Conservation (phyloP, 2,888 invertebrate species). For the Cheilosia soror region DNA sequence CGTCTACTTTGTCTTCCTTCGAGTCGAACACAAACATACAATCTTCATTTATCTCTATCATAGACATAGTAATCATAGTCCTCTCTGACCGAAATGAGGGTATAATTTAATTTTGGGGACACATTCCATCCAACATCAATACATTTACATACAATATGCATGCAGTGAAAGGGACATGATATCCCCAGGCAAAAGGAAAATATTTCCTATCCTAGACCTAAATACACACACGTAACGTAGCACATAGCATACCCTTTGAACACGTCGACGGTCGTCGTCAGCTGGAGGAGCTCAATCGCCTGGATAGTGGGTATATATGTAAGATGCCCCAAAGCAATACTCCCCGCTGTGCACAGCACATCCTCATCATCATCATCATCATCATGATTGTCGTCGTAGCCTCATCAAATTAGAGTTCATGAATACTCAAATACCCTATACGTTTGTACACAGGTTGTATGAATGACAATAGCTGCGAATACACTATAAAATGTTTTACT, state of each 20-base stretch:
- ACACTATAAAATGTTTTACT: slow-evolving; percentile 39
- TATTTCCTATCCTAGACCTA: slow-evolving; percentile 21
- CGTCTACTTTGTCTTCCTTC: not conserved
- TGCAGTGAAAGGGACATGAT: slow-evolving; percentile 6
- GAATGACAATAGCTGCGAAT: slow-evolving; percentile 44
- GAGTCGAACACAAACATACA: slow-evolving; percentile 15
- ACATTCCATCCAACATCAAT: slow-evolving; percentile 43
- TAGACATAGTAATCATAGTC: not conserved
- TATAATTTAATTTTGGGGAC: slow-evolving; percentile 50
- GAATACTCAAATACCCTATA: slow-evolving; percentile 43
- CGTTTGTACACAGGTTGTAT: slow-evolving; percentile 31
- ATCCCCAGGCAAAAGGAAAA: not conserved
- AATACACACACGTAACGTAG: slow-evolving; percentile 31
- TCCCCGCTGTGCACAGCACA: slow-evolving; percentile 4
- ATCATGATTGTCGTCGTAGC: slow-evolving; percentile 41
- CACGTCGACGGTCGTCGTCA: not conserved
- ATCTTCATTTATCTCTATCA: slow-evolving; percentile 28
- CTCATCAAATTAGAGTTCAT: slow-evolving; percentile 60
- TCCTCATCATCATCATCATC: slow-evolving; percentile 36
- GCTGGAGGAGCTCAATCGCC: slow-evolving; percentile 39
- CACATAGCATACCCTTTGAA: slow-evolving; percentile 9
- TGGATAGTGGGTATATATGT: slow-evolving; percentile 8
- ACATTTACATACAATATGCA: not conserved
- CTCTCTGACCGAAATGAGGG: slow-evolving; percentile 42
- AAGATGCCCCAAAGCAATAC: slow-evolving; percentile 8